These are phyloP conservation scores for Oceanodroma tethys DNA, from an alignment of 2,113 vertebrate species.

Conservation along the genomic window DNA sequence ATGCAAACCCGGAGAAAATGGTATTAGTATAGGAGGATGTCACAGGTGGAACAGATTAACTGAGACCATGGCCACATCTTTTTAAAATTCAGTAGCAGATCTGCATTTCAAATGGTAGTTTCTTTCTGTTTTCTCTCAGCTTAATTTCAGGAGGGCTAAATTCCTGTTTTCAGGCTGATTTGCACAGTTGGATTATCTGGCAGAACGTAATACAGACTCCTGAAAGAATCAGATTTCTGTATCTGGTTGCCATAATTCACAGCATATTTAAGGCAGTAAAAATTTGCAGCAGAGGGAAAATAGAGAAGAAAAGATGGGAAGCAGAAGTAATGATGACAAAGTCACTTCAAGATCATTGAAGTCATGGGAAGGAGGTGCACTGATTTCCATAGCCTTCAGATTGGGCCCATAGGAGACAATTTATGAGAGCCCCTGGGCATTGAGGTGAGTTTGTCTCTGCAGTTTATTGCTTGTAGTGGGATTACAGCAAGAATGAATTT, in stretches of 20 bases:
- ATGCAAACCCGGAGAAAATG: neutral
- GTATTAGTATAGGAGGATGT: neutral
- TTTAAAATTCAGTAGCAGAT: conserved; percentile 1
- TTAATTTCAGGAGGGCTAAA: neutral
- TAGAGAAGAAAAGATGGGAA: neutral
- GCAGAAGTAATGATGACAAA: neutral
- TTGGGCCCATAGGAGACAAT: neutral
- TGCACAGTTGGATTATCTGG: neutral
- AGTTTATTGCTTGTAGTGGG: neutral
- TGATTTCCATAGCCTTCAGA: neutral
- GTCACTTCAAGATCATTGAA: neutral
- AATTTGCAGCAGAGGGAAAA: neutral
- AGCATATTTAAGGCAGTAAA: neutral
- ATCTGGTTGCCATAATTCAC: neutral
- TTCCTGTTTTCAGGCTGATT: neutral
- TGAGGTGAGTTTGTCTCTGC: neutral
- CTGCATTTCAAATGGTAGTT: neutral
- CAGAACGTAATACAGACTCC: neutral
- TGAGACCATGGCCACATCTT: neutral
- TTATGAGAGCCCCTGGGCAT: neutral
- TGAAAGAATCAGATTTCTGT: conserved; percentile 24
- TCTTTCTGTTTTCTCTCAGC: neutral
- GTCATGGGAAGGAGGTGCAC: neutral
- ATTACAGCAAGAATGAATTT: neutral
- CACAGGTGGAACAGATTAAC: neutral